Percentiles rank a stretch among this genome's conserved stretches.
These are phyloP conservation scores for Aptenodytes patagonicus DNA, from an alignment of 2,113 vertebrate species.

Conservation along the genomic window DNA sequence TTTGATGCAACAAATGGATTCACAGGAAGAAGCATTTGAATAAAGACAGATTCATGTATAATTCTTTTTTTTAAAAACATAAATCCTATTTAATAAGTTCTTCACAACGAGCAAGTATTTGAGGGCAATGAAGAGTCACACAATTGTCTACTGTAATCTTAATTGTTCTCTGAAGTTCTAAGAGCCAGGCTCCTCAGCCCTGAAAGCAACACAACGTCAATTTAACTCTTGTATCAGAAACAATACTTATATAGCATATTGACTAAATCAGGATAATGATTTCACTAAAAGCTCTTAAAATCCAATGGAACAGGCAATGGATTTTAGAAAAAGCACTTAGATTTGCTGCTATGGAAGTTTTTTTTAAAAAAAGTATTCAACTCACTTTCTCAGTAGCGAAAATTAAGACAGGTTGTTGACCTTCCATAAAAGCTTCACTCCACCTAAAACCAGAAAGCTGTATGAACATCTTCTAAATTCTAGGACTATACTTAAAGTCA, in stretches of 20 bases:
- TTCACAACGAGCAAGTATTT: background rate
- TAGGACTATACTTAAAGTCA: background rate
- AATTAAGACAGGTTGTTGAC: slow-evolving; percentile 77
- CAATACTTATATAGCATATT: background rate
- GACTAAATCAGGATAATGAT: background rate
- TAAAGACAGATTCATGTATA: background rate
- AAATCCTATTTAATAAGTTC: background rate
- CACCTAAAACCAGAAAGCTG: slow-evolving; percentile 78
- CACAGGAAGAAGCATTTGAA: background rate
- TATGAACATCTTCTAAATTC: background rate
- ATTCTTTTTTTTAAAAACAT: background rate
- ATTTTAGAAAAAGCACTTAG: background rate
- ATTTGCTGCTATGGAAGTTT: background rate
- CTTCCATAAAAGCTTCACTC: slow-evolving; percentile 78
- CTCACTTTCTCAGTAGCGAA: slow-evolving; percentile 89
- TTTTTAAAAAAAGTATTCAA: background rate
- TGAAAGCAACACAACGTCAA: background rate
- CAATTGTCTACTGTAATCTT: background rate
- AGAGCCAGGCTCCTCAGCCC: background rate
- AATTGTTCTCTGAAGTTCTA: background rate
- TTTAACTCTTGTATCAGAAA: background rate
- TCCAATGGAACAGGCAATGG: background rate
- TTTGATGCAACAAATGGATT: background rate
- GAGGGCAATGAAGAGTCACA: background rate
- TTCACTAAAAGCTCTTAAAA: background rate